A percentile compares a stretch with the other conserved stretches of the same genome.
Conservation (phyloP, 2,797 vertebrate genomes). For the Merluccius polli region DNA sequence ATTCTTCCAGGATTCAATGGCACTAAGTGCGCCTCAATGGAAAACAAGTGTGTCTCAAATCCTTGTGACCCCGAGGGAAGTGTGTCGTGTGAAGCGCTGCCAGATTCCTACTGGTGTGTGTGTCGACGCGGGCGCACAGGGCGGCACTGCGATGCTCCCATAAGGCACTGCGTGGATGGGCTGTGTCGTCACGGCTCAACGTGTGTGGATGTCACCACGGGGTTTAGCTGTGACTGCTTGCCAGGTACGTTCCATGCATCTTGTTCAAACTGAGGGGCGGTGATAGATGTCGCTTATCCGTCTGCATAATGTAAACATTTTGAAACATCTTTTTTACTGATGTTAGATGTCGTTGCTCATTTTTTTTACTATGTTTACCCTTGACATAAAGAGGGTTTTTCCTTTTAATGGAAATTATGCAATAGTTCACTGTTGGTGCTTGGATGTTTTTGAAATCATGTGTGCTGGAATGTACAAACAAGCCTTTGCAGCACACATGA, state of each 20-base stretch:
- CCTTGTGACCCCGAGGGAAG: constrained; percentile 64
- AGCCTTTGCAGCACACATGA: background rate
- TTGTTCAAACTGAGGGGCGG: background rate
- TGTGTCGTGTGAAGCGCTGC: constrained; percentile 53
- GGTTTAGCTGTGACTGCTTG: background rate
- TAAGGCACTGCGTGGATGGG: background rate
- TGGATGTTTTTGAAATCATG: background rate
- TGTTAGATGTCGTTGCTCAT: too few species aligned
- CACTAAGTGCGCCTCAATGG: constrained; percentile 60
- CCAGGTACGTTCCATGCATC: background rate
- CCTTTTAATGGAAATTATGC: background rate
- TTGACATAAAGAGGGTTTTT: background rate
- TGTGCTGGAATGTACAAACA: background rate
- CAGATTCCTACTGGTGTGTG: background rate
- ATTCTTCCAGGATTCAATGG: background rate
- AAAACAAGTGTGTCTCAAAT: constrained; percentile 65
- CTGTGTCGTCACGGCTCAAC: background rate
- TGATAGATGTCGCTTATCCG: background rate
- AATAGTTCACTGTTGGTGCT: background rate
- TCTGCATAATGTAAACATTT: background rate
- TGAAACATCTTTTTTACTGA: background rate
- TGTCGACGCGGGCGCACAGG: background rate
- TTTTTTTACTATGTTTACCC: background rate
- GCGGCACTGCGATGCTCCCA: background rate
- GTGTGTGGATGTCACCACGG: background rate